Evolutionary conservation across 2,888 invertebrate species (phyloP).

Genomic region (Tryphoninae sp.): DNA sequence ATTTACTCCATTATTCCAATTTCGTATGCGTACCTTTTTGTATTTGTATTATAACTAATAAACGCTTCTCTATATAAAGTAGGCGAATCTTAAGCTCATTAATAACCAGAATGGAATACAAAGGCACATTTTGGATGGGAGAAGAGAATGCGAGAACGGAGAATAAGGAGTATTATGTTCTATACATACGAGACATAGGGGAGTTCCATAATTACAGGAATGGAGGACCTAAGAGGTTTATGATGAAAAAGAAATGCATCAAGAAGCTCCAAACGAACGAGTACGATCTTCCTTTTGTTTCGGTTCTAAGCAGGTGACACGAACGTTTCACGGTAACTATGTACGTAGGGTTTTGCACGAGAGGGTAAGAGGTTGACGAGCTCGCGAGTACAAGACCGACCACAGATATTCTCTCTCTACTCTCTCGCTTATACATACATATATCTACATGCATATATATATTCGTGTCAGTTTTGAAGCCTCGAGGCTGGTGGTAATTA

Average conservation of each 20-base stretch:
- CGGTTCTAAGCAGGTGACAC: neutral
- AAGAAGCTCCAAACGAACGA: conserved; percentile 35
- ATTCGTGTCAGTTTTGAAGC: conserved; percentile 22
- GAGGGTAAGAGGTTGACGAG: conserved; percentile 28
- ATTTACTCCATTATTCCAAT: no score
- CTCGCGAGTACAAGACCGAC: conserved; percentile 15
- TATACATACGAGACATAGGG: neutral
- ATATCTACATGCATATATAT: neutral
- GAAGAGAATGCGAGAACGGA: neutral
- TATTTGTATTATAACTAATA: no score
- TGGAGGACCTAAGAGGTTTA: conserved; percentile 25
- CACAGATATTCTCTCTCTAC: conserved; percentile 12
- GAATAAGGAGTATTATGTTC: conserved; percentile 1
- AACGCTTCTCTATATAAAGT: neutral
- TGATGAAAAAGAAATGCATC: conserved; percentile 36
- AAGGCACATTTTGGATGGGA: neutral
- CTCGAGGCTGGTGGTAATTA: conserved; percentile 32
- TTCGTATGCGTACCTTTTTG: no score
- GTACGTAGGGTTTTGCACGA: neutral
- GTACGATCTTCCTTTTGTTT: conserved; percentile 39
- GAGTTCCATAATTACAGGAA: conserved; percentile 10
- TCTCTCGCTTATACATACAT: neutral
- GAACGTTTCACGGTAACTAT: conserved; percentile 18
- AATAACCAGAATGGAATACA: neutral
- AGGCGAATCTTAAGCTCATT: neutral